Evolutionary conservation across 2,888 invertebrate genomes (phyloP).

Genomic region (Patella pellucida): DNA sequence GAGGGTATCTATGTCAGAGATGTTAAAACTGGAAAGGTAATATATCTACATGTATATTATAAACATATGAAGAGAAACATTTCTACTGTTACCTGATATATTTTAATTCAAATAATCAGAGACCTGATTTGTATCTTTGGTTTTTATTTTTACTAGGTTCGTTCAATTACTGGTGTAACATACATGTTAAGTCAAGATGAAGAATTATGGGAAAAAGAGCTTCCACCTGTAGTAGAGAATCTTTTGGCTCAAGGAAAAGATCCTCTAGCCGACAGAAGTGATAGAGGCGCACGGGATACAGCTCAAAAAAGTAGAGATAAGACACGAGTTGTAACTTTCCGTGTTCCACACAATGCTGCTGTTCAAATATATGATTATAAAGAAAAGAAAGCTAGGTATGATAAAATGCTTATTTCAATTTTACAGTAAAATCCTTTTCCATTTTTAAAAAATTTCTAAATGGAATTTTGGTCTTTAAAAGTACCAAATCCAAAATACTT

Average conservation of each 20-base stretch:
- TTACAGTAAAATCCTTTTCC: neutral
- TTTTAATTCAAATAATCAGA: no score
- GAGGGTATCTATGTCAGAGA: conserved; percentile 74
- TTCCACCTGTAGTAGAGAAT: conserved; percentile 70
- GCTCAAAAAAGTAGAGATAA: conserved; percentile 58
- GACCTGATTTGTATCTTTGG: no score
- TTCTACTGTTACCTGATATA: no score
- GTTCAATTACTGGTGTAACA: conserved; percentile 72
- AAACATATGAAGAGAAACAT: no score
- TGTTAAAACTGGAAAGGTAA: conserved; percentile 71
- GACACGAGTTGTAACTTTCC: conserved; percentile 70
- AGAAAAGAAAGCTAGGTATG: conserved; percentile 72
- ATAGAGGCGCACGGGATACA: conserved; percentile 29
- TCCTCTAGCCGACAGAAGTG: conserved; percentile 72
- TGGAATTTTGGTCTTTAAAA: no score
- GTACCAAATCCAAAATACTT: no score
- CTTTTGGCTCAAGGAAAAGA: conserved; percentile 66
- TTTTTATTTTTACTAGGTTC: conserved; percentile 56
- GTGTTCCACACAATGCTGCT: conserved; percentile 74
- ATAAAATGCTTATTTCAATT: neutral
- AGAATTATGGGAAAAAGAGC: conserved; percentile 70
- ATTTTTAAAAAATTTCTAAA: no score
- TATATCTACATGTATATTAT: conserved; percentile 23
- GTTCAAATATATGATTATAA: conserved; percentile 75
- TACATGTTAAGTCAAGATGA: conserved; percentile 74